phyloP scores from a whole-genome alignment of 1,140 invertebrate species.

The Zophobas atratus region DNA sequence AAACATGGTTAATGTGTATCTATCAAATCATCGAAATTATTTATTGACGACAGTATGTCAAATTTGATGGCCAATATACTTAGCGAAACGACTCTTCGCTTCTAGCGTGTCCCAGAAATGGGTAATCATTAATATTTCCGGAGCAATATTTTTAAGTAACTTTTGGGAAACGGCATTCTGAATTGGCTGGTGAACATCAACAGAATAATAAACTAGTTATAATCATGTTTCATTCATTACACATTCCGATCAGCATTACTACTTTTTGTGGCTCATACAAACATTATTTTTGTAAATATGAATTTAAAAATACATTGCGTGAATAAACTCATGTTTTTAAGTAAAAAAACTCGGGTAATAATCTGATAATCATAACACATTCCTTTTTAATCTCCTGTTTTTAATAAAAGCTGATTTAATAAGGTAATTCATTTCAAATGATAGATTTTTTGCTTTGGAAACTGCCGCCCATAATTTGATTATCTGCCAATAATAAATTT shows the following conservation, averaged over 20 bases:
- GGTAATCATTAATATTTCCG: conserved; percentile 30
- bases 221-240: conserved; percentile 43
- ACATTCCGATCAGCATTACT: background rate
- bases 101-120: background rate
- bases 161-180: conserved; percentile 33
- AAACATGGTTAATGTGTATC: background rate
- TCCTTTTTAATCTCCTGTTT: too few relatives aligned
- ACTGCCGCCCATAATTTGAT: too few relatives aligned
- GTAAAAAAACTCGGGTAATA: too few relatives aligned
- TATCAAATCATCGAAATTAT: background rate
- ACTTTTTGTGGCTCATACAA: too few relatives aligned
- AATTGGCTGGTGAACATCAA: conserved; percentile 11
- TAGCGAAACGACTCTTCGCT: conserved; percentile 10
- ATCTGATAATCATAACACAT: too few relatives aligned
- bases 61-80: conserved; percentile 24
- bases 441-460: too few relatives aligned
- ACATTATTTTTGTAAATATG: too few relatives aligned
- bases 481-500: too few relatives aligned
- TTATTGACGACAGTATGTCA: background rate
- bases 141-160: conserved; percentile 40
- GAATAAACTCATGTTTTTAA: too few relatives aligned
- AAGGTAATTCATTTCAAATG: too few relatives aligned
- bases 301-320: too few relatives aligned
- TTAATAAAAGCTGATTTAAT: too few relatives aligned
- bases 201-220: background rate